Base-by-base conservation (phyloP, 2,797 vertebrate genomes). In the Danio kyathit region DNA sequence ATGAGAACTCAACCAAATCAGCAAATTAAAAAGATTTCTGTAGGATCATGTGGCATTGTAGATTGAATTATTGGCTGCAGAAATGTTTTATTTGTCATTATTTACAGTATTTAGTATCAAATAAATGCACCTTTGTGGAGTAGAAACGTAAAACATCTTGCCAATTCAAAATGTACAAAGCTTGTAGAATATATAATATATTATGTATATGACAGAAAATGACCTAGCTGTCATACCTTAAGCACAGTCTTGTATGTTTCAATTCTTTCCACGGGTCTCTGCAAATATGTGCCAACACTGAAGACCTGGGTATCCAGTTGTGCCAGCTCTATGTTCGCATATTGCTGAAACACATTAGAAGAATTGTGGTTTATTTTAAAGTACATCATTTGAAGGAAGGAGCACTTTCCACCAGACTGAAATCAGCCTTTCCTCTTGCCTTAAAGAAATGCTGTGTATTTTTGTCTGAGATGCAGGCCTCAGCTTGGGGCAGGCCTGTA, bases 171-270 rank as follows among this genome's bases (percentile, higher is more conserved):
- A 40, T 9, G n/a, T 29, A 16, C 67, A 13, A 67, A 69, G 8
- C 13, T 51, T 69, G 48, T n/a, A n/a, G 5, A 69, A 11, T 16
- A 10, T n/a, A 63, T n/a, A 19, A 13, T 66, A 48, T 48, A 49
- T 14, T 10, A 6, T 29, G 17, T 14, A 13, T n/a, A 0, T 52
- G 5, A 54, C 29, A 29, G 2, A 46, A 21, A 41, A 41, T 72
- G 0, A 80, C 17, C 40, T 43, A 19, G 19, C 48, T 29, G 11
- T 64, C 54, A 29, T 73, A 99, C 98, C 96, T 99, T 99, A 74
- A 99, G 92, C 80, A 98, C 87, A 6, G 93, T 92, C 91, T 98
- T 96, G 83, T 99, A 99, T 17, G 94, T 96, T 84, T 98, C 95
- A 75, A 99, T 95, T 77, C 96, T 95, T 85, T 95, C 95, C 49